Evolutionary conservation across 2,113 vertebrate species (phyloP), one percentile per base, ranked within the genome.

Genomic region (Gavia stellata): DNA sequence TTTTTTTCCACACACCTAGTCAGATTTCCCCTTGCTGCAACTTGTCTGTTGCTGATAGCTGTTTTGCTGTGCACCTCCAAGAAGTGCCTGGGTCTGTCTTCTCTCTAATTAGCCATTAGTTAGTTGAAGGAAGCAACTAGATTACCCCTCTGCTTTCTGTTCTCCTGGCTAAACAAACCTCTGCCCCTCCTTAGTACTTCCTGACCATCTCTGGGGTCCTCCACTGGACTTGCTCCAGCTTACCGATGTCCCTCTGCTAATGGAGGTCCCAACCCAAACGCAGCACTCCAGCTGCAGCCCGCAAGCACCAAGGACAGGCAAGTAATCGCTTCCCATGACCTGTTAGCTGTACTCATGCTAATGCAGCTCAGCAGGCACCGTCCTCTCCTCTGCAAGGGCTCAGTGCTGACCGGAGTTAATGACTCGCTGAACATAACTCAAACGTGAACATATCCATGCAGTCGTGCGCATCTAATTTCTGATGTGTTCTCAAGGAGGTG

Each of bases 221-320:
- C 38, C 16, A 9, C 62, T 38, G 80, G 75, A 29, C 34, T 44
- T n/a, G 15, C 21, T 91, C 88, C 88, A 70, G 68, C 0, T 0
- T 34, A 44, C 50, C 19, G 1, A n/a, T 38, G 52, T 34, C 28
- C 70, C 0, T 4, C 49, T 79, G 47, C 62, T 84, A 17, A 5
- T 0, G 25, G 65, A 45, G 45, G 45, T 71, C 68, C 68, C 73
- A 73, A 1, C 7, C 38, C 2, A 0, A 50, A 42, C 1, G 10
- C 33, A 67, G 47, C 17, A 6, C 38, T 67, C 42, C 94, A 96
- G 86, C 75, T 92, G 90, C 80, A 89, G 72, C 81, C 49, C 52
- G 14, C 33, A 63, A 59, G 49, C 49, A 56, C 36, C 34, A 19
- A 62, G 67, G 55, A 91, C 72, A 73, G 49, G 47, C 0, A 4